These are phyloP conservation scores for Caenorhabditis zanzibari DNA, from an alignment of 2,888 invertebrate genomes.

Conservation along the genomic window DNA sequence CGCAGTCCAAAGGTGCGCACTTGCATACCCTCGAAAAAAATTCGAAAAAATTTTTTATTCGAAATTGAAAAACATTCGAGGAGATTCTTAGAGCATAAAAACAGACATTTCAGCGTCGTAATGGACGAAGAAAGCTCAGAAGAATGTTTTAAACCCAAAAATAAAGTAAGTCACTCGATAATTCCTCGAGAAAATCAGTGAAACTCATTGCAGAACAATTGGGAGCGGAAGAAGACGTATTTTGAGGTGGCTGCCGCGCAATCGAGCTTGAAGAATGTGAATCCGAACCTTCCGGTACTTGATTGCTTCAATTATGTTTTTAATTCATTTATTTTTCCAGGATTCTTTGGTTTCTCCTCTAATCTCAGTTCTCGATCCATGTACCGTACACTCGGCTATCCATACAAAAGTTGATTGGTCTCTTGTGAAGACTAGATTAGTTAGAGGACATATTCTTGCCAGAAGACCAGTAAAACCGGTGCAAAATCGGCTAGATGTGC, in stretches of 20 bases:
- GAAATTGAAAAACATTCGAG: too few species aligned
- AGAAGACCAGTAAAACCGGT: background rate
- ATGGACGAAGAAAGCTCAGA: constrained; percentile 27
- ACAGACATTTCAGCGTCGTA: constrained; percentile 11
- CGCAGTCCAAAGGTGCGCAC: constrained; percentile 16
- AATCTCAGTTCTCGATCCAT: constrained; percentile 45
- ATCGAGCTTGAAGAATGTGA: constrained; percentile 42
- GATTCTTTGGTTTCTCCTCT: constrained; percentile 34
- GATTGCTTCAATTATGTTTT: background rate
- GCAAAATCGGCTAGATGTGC: background rate
- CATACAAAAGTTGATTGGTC: constrained; percentile 44
- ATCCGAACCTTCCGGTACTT: constrained; percentile 48
- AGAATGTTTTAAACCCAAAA: constrained; percentile 24
- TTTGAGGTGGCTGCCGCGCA: constrained; percentile 48
- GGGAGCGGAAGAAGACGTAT: constrained; percentile 34
- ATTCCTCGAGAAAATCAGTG: background rate
- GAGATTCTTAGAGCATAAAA: background rate
- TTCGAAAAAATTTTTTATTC: constrained; percentile 2
- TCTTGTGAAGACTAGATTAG: constrained; percentile 9
- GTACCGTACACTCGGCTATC: background rate
- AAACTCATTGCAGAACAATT: constrained; percentile 20
- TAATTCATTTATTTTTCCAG: constrained; percentile 26
- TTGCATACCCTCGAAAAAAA: constrained; percentile 19
- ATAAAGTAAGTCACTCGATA: constrained; percentile 28
- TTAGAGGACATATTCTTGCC: background rate